Base-by-base conservation (phyloP, 2,888 invertebrate genomes). In the Drosophila robusta region DNA sequence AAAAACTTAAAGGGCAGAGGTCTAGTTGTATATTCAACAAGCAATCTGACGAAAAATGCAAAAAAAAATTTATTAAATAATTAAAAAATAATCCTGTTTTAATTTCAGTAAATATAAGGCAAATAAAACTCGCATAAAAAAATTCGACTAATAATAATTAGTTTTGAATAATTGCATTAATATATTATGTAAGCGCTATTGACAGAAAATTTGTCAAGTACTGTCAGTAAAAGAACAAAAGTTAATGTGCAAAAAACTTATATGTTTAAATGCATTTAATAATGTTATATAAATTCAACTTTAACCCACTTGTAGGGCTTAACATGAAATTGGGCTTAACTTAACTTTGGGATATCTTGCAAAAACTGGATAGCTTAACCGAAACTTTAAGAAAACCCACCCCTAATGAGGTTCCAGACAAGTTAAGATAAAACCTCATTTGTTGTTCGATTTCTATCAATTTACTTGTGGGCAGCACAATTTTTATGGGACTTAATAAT, bases 401-500 rank as follows among this genome's bases (percentile, higher is more conserved):
- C 39, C 24, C 12, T 12, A 34, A 41, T 42, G 14, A 8, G 51
- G 34, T 51, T 16, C 8, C 1, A 5, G 24, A 24, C 22, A 11
- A 36, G 14, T 14, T 39, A 16, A 39, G 36, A 38, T 29, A n/a
- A 24, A 16, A 26, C n/a, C n/a, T 9, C n/a, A n/a, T 36, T 39
- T 41, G 18, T 4, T 32, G 22, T 18, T 16, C 32, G 34, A 14
- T 62, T 60, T 61, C 44, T 39, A 57, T 70, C 54, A 65, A 68
- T 65, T 62, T 56, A 9, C 56, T 32, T 58, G 16, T 12, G 24
- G 24, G 22, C 26, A 36, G 42, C 44, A 64, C 29, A 45, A 56
- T 41, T 63, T 75, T 75, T 75, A 74, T 69, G 60, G 66, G 42
- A 45, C 47, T 65, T 64, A 66, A 64, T 74, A 60, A 51, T 41